Conservation (phyloP, 37 sponge, comb jelly and placozoan genomes). For the Ephydatia muelleri region DNA sequence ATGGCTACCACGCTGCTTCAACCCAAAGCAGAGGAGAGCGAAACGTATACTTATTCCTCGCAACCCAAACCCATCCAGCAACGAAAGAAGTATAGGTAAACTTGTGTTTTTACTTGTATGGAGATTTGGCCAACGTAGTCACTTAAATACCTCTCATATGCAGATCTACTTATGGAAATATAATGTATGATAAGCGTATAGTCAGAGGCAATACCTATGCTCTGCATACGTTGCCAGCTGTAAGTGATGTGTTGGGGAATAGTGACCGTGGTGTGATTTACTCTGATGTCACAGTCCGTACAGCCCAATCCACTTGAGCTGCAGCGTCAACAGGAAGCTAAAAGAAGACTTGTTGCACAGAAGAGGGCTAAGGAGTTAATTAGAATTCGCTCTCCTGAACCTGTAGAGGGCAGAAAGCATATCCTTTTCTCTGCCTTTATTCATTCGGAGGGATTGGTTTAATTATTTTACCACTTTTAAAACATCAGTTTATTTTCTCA, state of each 20-base stretch:
- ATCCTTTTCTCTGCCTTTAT: no score
- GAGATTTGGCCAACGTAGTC: no score
- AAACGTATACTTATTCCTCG: slow-evolving; percentile 94
- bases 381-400: slow-evolving; percentile 77
- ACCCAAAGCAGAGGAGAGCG: slow-evolving; percentile 45
- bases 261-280: not conserved
- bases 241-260: slow-evolving; percentile 44
- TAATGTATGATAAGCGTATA: slow-evolving; percentile 94
- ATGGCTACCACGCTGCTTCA: slow-evolving; percentile 47
- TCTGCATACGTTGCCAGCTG: slow-evolving; percentile 86
- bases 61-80: slow-evolving; percentile 88
- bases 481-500: no score
- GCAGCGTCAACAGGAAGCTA: slow-evolving; percentile 91
- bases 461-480: no score
- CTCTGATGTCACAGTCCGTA: slow-evolving; percentile 46
- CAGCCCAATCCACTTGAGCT: slow-evolving; percentile 95
- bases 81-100: slow-evolving; percentile 71
- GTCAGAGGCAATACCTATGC: slow-evolving; percentile 99
- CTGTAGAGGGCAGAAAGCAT: slow-evolving; percentile 95
- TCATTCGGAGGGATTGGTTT: no score
- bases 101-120: no score
- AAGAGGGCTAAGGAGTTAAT: slow-evolving; percentile 82
- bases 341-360: slow-evolving; percentile 77
- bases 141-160: not conserved
- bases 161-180: slow-evolving; percentile 76